These are phyloP conservation scores for Thereva nobilitata DNA, from an alignment of 2,888 invertebrate species.

Conservation along the genomic window DNA sequence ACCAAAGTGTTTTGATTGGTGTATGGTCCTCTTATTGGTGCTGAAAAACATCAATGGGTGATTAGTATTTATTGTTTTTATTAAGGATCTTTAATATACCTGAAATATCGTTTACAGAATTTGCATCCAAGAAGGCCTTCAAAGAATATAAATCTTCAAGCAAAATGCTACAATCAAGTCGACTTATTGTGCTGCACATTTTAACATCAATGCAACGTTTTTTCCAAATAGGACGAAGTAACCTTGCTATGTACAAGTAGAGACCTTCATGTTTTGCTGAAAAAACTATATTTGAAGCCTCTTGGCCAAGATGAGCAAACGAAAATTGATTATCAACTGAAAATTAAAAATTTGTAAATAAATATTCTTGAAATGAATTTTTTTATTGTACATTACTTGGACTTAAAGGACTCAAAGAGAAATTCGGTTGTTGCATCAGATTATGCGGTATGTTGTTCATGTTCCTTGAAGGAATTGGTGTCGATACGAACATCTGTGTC, in stretches of 20 bases:
- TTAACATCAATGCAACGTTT: conserved; percentile 72
- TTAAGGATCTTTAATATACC: conserved; percentile 42
- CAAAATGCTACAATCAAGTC: conserved; percentile 73
- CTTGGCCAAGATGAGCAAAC: conserved; percentile 42
- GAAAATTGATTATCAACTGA: conserved; percentile 18
- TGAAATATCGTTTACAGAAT: conserved; percentile 60
- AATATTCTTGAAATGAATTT: not conserved
- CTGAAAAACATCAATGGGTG: conserved; percentile 41
- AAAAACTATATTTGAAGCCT: conserved; percentile 55
- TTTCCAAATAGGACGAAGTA: conserved; percentile 89
- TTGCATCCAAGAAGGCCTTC: conserved; percentile 72
- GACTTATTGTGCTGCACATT: conserved; percentile 69
- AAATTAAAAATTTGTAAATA: not conserved
- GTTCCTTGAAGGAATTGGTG: conserved; percentile 49
- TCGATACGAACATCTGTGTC: conserved; percentile 55
- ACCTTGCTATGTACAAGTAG: conserved; percentile 86
- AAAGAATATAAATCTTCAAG: conserved; percentile 76
- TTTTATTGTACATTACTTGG: conserved; percentile 53
- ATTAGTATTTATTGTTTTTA: not conserved
- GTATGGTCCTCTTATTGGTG: conserved; percentile 45
- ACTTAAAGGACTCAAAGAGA: conserved; percentile 56
- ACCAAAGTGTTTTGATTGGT: conserved; percentile 45
- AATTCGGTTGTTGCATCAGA: not conserved
- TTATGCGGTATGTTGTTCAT: conserved; percentile 31
- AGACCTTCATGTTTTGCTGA: conserved; percentile 92